Base-by-base conservation (phyloP, 2,113 vertebrate genomes). In the Chionis minor region DNA sequence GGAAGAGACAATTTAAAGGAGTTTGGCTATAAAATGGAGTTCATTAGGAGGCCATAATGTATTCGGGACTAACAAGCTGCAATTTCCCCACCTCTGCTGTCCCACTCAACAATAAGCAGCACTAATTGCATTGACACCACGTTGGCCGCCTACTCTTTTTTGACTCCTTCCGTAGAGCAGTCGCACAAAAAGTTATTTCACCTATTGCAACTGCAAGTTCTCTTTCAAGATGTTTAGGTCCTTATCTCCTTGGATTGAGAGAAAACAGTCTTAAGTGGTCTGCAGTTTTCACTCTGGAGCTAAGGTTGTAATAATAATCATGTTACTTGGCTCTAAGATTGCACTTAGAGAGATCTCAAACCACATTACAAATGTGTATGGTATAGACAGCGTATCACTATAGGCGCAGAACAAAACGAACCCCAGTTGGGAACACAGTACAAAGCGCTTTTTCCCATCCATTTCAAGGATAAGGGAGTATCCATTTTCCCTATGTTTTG, bases 31-130 rank as follows among this genome's bases (percentile, higher is more conserved):
- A 97, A 98, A 98, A 98, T 96, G 80, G 96, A 98, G 97, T 98
- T 99, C 98, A 99, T 98, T 98, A 99, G 98, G 98, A 98, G 99
- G 97, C 98, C 97, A 94, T 98, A 98, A 98, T 97, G 96, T 97
- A 97, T 97, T 86, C 96, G 79, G 73, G 91, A 96, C 98, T 96
- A 97, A 93, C 92, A 96, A 95, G 91, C 90, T 88, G 97, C 97
- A 96, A 89, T 96, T 97, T 97, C 71, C 70, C 63, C 92, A 91
- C 67, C 74, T 94, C 84, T 97, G 55, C 95, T 88, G 86, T 96
- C 70, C 77, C 66, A 90, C 77, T 61, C 87, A 94, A 62, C n/a
- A 83, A 75, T 55, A 90, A 87, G 90, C 85, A 93, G 32, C 62
- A 40, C 61, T 81, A 96, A 97, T 86, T 88, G 65, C 69, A 91